Conservation (phyloP, 2,797 vertebrate species). For the Oryzias sinensis region DNA sequence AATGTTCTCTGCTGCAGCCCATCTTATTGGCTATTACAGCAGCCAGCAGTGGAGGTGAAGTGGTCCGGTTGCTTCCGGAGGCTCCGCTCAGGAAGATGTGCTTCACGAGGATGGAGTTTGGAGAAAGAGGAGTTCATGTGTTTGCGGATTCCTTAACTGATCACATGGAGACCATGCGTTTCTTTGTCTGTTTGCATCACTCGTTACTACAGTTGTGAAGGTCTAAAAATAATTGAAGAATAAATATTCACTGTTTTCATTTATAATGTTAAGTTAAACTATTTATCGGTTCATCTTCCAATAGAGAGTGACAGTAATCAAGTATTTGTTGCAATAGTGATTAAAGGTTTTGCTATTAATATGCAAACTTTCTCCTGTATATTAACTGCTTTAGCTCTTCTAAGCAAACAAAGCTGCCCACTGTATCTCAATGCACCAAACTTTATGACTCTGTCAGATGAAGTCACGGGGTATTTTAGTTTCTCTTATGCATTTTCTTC, state of each 20-base stretch:
- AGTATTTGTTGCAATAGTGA: too few species aligned
- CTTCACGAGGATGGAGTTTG: slow-evolving; percentile 29
- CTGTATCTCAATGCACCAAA: slow-evolving; percentile 28
- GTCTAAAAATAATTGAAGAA: slow-evolving; percentile 18
- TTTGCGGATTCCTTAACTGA: slow-evolving; percentile 27
- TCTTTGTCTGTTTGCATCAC: slow-evolving; percentile 11
- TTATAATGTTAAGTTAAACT: too few species aligned
- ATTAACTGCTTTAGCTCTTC: slow-evolving; percentile 9
- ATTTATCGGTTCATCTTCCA: too few species aligned
- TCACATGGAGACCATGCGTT: slow-evolving; percentile 4
- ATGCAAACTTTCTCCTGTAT: slow-evolving; percentile 8
- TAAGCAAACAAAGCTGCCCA: slow-evolving; percentile 5
- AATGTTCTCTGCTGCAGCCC: slow-evolving; percentile 40
- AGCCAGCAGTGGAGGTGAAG: slow-evolving; percentile 41
- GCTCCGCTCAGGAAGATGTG: slow-evolving; percentile 28
- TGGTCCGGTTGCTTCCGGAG: slow-evolving; percentile 61
- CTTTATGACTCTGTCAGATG: slow-evolving; percentile 34
- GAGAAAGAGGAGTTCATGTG: slow-evolving; percentile 7
- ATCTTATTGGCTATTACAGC: slow-evolving; percentile 58
- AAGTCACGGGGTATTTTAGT: background rate
- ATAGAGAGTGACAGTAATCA: too few species aligned
- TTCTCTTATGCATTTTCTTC: background rate
- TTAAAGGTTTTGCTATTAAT: too few species aligned
- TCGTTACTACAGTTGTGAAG: background rate
- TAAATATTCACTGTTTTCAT: background rate